Conservation (phyloP, 2,797 vertebrate species). For the Siniperca scherzeri region DNA sequence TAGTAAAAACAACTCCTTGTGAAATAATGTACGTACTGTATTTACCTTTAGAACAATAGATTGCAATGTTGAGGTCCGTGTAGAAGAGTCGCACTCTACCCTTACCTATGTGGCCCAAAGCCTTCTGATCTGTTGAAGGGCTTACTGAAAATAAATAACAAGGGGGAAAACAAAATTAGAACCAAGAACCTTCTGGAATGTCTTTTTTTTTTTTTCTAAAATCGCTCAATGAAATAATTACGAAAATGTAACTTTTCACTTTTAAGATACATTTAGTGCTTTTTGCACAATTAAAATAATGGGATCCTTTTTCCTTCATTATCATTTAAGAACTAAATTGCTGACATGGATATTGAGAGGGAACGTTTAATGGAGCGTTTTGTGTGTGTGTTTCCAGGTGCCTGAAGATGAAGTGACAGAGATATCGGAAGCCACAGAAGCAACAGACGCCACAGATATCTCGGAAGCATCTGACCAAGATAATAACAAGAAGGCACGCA, state of each 20-base stretch:
- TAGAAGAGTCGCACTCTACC: not conserved
- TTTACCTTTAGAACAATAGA: not conserved
- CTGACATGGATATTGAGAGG: not conserved
- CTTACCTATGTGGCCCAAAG: not conserved
- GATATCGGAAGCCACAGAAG: constrained; percentile 83
- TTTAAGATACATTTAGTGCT: too few relatives aligned
- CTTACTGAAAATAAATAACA: not conserved
- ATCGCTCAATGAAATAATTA: not conserved
- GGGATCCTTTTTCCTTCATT: not conserved
- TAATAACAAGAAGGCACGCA: constrained; percentile 94
- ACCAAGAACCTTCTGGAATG: not conserved
- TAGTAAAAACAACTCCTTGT: not conserved
- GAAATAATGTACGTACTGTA: not conserved
- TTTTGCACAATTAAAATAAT: too few relatives aligned
- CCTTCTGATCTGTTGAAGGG: not conserved
- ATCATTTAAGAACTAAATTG: not conserved
- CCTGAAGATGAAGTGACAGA: constrained; percentile 90
- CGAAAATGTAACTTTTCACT: not conserved
- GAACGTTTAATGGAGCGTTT: not conserved
- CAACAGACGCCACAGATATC: constrained; percentile 91
- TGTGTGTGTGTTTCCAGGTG: constrained; percentile 79
- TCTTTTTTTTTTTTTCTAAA: not conserved
- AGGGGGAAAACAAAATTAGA: too few relatives aligned
- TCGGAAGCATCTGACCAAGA: constrained; percentile 96
- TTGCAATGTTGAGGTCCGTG: not conserved